Evolutionary conservation across 1,140 invertebrate genomes (phyloP).

Genomic region (Drosophila virilis): DNA sequence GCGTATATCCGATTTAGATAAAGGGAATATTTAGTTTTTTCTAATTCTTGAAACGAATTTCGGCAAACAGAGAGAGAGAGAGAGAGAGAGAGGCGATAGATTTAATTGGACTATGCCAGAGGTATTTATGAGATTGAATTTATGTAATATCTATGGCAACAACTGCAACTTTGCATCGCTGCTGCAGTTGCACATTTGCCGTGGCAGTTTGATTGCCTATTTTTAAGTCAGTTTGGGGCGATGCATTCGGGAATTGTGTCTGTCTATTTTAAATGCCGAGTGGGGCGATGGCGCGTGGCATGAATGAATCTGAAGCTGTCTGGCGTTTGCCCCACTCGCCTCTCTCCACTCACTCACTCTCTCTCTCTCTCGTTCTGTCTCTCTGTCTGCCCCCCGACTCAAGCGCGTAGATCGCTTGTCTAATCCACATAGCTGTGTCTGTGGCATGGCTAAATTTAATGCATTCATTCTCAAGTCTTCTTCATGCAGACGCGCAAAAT

Average conservation of each 20-base stretch:
- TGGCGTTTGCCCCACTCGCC: neutral
- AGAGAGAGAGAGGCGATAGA: too few species aligned
- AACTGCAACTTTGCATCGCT: neutral
- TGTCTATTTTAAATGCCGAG: slow-evolving; percentile 70
- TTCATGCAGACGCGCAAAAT: slow-evolving; percentile 43
- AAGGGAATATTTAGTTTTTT: too few species aligned
- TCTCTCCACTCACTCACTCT: neutral
- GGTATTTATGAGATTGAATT: neutral
- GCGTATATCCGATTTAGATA: too few species aligned
- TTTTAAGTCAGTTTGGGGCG: slow-evolving; percentile 14
- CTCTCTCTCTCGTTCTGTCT: neutral
- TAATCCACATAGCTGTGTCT: slow-evolving; percentile 30
- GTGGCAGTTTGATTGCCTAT: neutral
- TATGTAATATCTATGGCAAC: neutral
- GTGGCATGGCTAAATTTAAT: slow-evolving; percentile 59
- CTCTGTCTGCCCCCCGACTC: neutral
- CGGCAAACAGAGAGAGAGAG: too few species aligned
- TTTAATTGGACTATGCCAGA: too few species aligned
- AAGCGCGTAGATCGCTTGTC: slow-evolving; percentile 21
- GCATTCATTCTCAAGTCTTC: slow-evolving; percentile 56
- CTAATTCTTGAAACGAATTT: too few species aligned
- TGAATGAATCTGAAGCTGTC: slow-evolving; percentile 55
- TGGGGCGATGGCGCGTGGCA: slow-evolving; percentile 40
- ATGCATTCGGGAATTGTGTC: slow-evolving; percentile 18
- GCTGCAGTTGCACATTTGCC: neutral